A percentile compares a stretch with the other conserved stretches of the same genome.
Evolutionary conservation across 2,113 vertebrate genomes (phyloP).

Genomic region (Ranitomeya imitator): DNA sequence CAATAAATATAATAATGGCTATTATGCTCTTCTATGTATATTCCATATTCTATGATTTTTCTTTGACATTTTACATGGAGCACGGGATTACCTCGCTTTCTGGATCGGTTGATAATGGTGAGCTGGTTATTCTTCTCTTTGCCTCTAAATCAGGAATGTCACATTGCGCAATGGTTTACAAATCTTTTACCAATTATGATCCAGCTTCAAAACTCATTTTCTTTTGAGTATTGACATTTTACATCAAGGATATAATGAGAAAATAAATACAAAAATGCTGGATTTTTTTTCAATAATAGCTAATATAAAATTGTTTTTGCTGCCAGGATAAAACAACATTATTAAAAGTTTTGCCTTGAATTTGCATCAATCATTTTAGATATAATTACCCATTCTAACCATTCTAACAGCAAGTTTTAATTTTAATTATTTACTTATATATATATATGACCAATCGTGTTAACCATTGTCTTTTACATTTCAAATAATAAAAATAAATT

Average conservation of each 20-base stretch:
- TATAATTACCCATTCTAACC: not conserved
- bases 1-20: no score
- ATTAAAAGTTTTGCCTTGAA: not conserved
- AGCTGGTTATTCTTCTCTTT: no score
- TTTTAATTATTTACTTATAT: not conserved
- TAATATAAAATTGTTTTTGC: not conserved
- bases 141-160: no score
- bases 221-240: not conserved
- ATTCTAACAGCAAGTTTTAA: not conserved
- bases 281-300: not conserved
- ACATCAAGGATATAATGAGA: not conserved
- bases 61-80: no score
- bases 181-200: not conserved
- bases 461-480: conserved; percentile 11
- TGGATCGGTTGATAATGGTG: no score
- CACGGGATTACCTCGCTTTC: no score
- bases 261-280: not conserved
- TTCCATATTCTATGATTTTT: no score
- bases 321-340: not conserved
- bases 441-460: not conserved
- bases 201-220: not conserved
- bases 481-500: conserved; percentile 4
- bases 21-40: no score
- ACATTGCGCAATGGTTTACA: no score
- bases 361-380: not conserved